Base-by-base conservation (phyloP, 2,113 vertebrate species). In the Fukomys damarensis region DNA sequence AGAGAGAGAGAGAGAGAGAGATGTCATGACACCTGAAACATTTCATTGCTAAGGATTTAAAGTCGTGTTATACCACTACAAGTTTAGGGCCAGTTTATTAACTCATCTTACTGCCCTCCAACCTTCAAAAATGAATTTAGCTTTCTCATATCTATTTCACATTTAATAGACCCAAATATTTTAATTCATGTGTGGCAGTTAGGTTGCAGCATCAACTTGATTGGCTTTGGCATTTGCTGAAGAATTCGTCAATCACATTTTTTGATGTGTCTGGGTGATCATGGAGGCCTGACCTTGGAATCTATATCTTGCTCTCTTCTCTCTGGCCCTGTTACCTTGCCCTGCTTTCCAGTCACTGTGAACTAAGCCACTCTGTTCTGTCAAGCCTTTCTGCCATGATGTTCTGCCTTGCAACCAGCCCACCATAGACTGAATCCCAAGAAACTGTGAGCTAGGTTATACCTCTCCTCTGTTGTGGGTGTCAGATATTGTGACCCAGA, bases 91-190 rank as follows among this genome's bases (percentile, higher is more conserved):
- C 14, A 91, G 7, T 91, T n/a, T 74, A 17, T 84, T 77, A 94
- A 87, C 4, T 41, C 11, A 79, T 0, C 35, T 91, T 49, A 70
- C 35, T 0, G 13, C 3, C 65, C 52, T 0, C 24, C 30, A 79
- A 63, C 30, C 2, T 93, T 86, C 26, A 91, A 80, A 91, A 86
- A 19, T 80, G 19, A 94, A 93, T 76, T 91, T 56, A 74, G 35
- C 7, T 72, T 81, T 95, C n/a, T 84, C 28, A 63, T 16, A 14
- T 80, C 8, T 56, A 20, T 38, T 86, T 93, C 38, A 86, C 0
- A 95, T 52, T 80, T 91, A 86, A 81, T 24, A 88, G 6, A 56
- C 35, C 8, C 12, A 41, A 59, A 94, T 38, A 86, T 68, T 91
- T 9, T 80, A 58, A 93, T 66, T 28, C 41, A 49, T 32, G 46